phyloP scores from a whole-genome alignment of 2,113 vertebrate species.

The Oreochromis aureus region DNA sequence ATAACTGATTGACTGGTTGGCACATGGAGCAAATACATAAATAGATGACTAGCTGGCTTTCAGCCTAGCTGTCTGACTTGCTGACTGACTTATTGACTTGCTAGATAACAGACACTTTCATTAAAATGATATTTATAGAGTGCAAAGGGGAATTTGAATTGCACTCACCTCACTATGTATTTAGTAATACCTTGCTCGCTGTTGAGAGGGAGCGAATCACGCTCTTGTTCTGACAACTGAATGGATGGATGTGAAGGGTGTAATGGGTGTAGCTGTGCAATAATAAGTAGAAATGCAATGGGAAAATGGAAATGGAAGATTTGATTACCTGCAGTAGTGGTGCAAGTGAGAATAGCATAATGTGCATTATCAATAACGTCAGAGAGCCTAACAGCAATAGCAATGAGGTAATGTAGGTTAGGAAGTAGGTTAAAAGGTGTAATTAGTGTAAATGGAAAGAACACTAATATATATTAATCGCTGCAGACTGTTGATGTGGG shows the following conservation, averaged over 20 bases:
- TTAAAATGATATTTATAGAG: conserved; percentile 11
- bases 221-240: conserved; percentile 2
- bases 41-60: background rate
- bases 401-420: conserved; percentile 42
- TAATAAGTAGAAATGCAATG: conserved; percentile 38
- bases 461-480: conserved; percentile 40
- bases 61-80: background rate
- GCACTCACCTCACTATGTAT: background rate
- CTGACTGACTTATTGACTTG: conserved; percentile 2
- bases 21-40: background rate
- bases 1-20: conserved; percentile 4
- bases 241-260: conserved; percentile 28
- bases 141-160: background rate
- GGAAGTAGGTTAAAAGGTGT: conserved; percentile 36
- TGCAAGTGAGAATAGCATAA: conserved; percentile 32
- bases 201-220: background rate
- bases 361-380: conserved; percentile 44
- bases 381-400: conserved; percentile 17
- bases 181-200: background rate
- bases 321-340: conserved; percentile 43
- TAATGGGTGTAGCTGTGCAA: conserved; percentile 27
- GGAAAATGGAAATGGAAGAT: conserved; percentile 41
- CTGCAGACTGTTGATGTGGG: conserved; percentile 17
- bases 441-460: conserved; percentile 41
- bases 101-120: background rate